Percentiles rank a stretch among this genome's conserved stretches.
These are phyloP conservation scores for Drosophila neotestacea DNA, from an alignment of 2,888 invertebrate genomes.

Conservation along the genomic window DNA sequence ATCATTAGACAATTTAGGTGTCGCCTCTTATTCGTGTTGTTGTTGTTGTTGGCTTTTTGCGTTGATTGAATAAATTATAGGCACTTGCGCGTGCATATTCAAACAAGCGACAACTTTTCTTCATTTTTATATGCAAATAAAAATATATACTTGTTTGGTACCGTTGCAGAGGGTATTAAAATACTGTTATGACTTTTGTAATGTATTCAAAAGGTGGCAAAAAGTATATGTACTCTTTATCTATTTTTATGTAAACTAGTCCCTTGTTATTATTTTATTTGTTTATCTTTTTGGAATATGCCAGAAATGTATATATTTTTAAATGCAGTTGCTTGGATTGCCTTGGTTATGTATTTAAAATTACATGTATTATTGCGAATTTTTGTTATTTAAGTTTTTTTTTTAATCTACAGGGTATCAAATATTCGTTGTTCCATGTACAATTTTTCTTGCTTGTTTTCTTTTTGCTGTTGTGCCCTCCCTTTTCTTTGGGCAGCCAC, in stretches of 20 bases:
- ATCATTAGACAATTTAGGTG: slow-evolving; percentile 80
- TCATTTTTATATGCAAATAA: slow-evolving; percentile 30
- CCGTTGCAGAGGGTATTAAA: too few relatives aligned
- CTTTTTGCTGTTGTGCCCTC: slow-evolving; percentile 6
- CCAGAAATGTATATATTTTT: too few relatives aligned
- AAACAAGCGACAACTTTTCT: slow-evolving; percentile 55
- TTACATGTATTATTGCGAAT: too few relatives aligned
- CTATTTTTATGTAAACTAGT: too few relatives aligned
- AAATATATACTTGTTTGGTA: slow-evolving; percentile 3
- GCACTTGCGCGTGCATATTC: slow-evolving; percentile 72
- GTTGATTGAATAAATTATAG: slow-evolving; percentile 79
- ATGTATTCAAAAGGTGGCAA: too few relatives aligned
- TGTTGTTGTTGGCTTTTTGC: too few relatives aligned
- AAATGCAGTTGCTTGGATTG: too few relatives aligned
- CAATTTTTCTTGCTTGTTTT: neutral
- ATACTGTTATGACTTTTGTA: too few relatives aligned
- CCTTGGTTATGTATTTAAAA: too few relatives aligned
- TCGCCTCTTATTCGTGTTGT: slow-evolving; percentile 38
- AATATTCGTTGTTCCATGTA: neutral
- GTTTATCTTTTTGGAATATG: too few relatives aligned
- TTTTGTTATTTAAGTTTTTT: neutral
- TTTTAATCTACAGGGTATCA: neutral
- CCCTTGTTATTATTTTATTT: too few relatives aligned
- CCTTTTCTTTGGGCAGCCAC: slow-evolving; percentile 26
- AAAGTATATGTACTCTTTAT: too few relatives aligned